These are phyloP conservation scores for Zophobas atratus DNA, from an alignment of 1,140 invertebrate species.

Conservation along the genomic window DNA sequence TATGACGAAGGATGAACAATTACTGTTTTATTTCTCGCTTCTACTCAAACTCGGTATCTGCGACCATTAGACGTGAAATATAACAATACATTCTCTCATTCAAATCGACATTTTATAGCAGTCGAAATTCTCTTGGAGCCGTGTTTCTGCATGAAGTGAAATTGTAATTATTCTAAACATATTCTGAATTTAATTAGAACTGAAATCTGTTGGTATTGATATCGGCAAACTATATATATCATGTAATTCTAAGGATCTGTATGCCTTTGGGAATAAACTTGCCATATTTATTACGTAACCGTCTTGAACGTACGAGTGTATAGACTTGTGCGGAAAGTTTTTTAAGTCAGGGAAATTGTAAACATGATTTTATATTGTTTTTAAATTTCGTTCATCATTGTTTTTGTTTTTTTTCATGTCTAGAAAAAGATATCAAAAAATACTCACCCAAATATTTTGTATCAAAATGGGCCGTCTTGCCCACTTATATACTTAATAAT, in stretches of 20 bases:
- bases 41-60: slow-evolving; percentile 16
- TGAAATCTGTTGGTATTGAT: not conserved
- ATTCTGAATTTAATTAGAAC: not conserved
- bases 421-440: too few species aligned
- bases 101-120: slow-evolving; percentile 20
- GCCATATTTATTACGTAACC: too few species aligned
- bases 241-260: too few species aligned
- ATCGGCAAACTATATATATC: not conserved
- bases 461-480: too few species aligned
- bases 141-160: not conserved
- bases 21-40: slow-evolving; percentile 33
- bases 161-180: slow-evolving; percentile 10
- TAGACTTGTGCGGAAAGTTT: not conserved
- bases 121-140: slow-evolving; percentile 10
- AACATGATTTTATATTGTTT: not conserved
- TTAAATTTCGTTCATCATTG: not conserved
- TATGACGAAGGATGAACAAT: slow-evolving; percentile 36
- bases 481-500: too few species aligned
- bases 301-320: too few species aligned
- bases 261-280: too few species aligned
- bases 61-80: slow-evolving; percentile 20
- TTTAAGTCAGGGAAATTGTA: not conserved
- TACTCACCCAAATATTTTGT: too few species aligned
- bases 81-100: slow-evolving; percentile 23
- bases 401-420: not conserved